A percentile compares a stretch with the other conserved stretches of the same genome.
Conservation (phyloP, 2,888 invertebrate species). For the Hanleya hanleyi region DNA sequence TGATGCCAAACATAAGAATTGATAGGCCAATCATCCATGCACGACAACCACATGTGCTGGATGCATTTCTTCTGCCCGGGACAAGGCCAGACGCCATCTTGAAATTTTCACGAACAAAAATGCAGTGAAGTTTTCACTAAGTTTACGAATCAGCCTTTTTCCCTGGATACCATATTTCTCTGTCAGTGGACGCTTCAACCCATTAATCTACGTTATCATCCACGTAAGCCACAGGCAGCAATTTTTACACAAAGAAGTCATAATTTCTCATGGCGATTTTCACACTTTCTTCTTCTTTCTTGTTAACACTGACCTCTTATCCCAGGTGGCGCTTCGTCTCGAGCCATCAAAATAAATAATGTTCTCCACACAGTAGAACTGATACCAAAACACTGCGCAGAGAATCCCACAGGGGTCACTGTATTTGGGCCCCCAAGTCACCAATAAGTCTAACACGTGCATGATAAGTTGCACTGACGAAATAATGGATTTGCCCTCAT, state of each 20-base stretch:
- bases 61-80: not conserved
- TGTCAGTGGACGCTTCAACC: not conserved
- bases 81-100: conserved; percentile 2
- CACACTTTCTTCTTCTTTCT: not conserved
- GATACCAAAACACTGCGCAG: too few relatives aligned
- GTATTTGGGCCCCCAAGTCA: too few relatives aligned
- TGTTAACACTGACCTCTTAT: not conserved
- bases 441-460: too few relatives aligned
- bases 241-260: too few relatives aligned
- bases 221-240: not conserved
- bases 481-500: too few relatives aligned
- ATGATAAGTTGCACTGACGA: too few relatives aligned
- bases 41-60: conserved; percentile 5
- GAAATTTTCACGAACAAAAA: not conserved
- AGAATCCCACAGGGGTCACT: too few relatives aligned
- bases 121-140: not conserved
- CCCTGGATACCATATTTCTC: not conserved
- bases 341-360: conserved; percentile 10
- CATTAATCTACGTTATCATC: not conserved
- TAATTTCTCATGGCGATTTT: too few relatives aligned
- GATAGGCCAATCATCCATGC: not conserved
- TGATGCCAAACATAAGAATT: not conserved
- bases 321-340: not conserved
- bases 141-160: not conserved
- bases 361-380: not conserved